A percentile compares a stretch with the other conserved stretches of the same genome.
These are phyloP conservation scores for Laothoe populi DNA, from an alignment of 2,888 invertebrate genomes.

Conservation along the genomic window DNA sequence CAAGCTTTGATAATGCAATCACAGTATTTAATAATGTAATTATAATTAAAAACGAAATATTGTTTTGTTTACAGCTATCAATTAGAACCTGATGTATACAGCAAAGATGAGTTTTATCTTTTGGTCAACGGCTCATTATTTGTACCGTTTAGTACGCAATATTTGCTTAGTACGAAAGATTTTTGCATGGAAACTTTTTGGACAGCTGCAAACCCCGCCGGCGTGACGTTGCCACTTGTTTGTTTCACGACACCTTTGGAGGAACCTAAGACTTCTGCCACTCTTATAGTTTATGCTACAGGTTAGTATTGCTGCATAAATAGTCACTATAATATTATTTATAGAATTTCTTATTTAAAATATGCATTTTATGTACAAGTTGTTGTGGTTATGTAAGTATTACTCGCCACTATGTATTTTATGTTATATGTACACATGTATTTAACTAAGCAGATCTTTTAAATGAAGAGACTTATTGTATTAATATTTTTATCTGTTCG, in stretches of 20 bases:
- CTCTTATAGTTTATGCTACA: conserved; percentile 71
- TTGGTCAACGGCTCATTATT: conserved; percentile 85
- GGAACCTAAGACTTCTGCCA: conserved; percentile 64
- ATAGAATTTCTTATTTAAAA: background rate
- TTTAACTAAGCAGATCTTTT: no score
- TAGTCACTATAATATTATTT: background rate
- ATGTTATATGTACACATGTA: no score
- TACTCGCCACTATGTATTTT: no score
- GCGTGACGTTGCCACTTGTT: conserved; percentile 81
- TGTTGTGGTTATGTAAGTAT: no score
- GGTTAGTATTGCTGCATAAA: conserved; percentile 47
- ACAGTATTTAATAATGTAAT: conserved; percentile 4
- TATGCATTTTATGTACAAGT: no score
- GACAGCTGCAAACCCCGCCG: conserved; percentile 71
- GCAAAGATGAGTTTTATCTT: conserved; percentile 83
- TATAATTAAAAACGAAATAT: background rate
- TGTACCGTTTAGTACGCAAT: conserved; percentile 73
- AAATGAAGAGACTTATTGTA: no score
- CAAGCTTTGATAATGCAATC: conserved; percentile 14
- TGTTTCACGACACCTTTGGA: conserved; percentile 74
- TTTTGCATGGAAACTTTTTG: conserved; percentile 87
- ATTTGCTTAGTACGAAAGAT: conserved; percentile 78
- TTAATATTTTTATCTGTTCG: no score
- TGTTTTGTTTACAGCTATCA: conserved; percentile 74
- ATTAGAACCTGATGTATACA: conserved; percentile 75